A percentile compares a stretch with the other conserved stretches of the same genome.
Conservation (phyloP, 2,113 vertebrate genomes). For the Sinocyclocheilus rhinocerous region DNA sequence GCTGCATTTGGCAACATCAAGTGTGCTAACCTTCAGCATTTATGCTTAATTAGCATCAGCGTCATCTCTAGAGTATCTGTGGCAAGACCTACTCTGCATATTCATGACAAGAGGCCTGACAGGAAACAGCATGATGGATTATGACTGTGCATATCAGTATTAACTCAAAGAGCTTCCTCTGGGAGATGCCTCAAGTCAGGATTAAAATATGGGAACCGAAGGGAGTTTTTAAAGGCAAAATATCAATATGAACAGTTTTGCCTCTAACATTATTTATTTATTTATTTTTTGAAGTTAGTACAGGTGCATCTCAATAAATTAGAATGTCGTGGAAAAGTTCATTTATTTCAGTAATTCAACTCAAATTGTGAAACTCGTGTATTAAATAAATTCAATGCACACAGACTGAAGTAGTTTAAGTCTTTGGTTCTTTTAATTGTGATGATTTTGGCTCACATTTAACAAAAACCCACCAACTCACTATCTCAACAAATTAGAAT, state of each 20-base stretch:
- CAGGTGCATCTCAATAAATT: too few relatives aligned
- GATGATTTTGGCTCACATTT: too few relatives aligned
- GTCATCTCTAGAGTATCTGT: not conserved
- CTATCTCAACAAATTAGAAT: too few relatives aligned
- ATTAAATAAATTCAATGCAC: too few relatives aligned
- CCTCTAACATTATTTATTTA: not conserved
- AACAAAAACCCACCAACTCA: too few relatives aligned
- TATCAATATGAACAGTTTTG: not conserved
- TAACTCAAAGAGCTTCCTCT: not conserved
- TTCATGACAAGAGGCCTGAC: slow-evolving; percentile 9
- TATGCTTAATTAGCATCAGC: not conserved
- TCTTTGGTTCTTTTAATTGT: too few relatives aligned
- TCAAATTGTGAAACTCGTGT: too few relatives aligned
- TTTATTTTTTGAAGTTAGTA: not conserved
- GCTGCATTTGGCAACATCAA: not conserved
- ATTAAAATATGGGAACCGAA: not conserved
- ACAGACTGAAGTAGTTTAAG: too few relatives aligned
- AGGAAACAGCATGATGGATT: not conserved
- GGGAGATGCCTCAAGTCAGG: not conserved
- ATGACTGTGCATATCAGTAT: not conserved
- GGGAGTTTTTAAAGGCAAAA: not conserved
- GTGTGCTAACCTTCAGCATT: not conserved
- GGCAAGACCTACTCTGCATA: slow-evolving; percentile 10
- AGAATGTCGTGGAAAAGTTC: too few relatives aligned
- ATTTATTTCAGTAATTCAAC: too few relatives aligned